These are phyloP conservation scores for Ctenosaura bakeri DNA, from an alignment of 2,797 vertebrate genomes.

Conservation along the genomic window DNA sequence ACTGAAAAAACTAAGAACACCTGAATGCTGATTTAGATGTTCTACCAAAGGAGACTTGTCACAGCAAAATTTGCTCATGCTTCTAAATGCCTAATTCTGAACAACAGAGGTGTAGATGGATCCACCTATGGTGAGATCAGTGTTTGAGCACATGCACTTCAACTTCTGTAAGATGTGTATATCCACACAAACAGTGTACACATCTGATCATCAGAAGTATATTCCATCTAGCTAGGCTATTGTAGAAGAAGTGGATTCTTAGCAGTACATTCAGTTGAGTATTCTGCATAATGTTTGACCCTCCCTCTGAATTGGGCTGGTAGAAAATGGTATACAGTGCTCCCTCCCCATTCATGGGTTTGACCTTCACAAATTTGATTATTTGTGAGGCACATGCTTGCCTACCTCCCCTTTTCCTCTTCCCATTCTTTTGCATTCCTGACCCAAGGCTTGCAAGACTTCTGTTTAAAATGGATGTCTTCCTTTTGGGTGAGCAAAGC, in stretches of 20 bases:
- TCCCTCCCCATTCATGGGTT: too few relatives aligned
- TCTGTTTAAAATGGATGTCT: too few relatives aligned
- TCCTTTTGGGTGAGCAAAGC: too few relatives aligned
- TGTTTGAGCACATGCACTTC: not conserved
- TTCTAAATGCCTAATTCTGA: not conserved
- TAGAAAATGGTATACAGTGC: too few relatives aligned
- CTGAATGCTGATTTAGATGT: not conserved
- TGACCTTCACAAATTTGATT: too few relatives aligned
- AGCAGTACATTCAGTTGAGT: not conserved
- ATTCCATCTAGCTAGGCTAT: too few relatives aligned
- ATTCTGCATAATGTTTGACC: not conserved
- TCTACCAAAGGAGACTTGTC: not conserved
- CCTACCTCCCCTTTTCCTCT: too few relatives aligned
- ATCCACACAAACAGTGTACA: not conserved
- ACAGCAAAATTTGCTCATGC: not conserved
- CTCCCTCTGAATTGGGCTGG: too few relatives aligned
- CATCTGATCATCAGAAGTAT: not conserved
- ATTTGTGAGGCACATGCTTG: too few relatives aligned
- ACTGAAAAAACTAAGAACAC: conserved; percentile 18
- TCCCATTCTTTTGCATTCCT: too few relatives aligned
- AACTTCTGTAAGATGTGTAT: not conserved
- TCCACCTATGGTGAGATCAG: not conserved
- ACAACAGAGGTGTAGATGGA: not conserved
- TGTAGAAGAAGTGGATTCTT: not conserved
- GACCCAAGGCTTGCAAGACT: too few relatives aligned